phyloP scores from a whole-genome alignment of 2,888 invertebrate genomes.

The Drosophila rellima region DNA sequence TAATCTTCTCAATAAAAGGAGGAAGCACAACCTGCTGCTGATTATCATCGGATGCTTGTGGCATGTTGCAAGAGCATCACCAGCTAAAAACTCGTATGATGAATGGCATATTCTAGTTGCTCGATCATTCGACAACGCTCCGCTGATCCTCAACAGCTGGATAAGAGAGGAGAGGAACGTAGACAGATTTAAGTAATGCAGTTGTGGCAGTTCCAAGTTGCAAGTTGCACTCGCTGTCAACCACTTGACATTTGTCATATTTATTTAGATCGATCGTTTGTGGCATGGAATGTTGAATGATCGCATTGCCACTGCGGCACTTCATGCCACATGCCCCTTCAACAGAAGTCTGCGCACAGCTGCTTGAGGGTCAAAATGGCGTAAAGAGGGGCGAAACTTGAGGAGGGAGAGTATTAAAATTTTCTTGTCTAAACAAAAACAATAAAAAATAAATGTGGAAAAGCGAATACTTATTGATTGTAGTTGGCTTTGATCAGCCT shows the following conservation, averaged over 20 bases:
- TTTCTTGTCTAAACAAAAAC: constrained; percentile 28
- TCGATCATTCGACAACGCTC: constrained; percentile 8
- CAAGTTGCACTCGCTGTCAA: constrained; percentile 22
- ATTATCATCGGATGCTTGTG: constrained; percentile 13
- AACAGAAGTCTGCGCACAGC: background rate
- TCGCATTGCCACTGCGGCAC: background rate
- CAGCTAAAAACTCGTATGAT: constrained; percentile 1
- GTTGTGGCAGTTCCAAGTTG: background rate
- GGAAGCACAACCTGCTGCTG: constrained; percentile 8
- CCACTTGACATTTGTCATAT: constrained; percentile 52
- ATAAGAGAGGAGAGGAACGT: background rate
- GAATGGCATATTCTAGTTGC: constrained; percentile 13
- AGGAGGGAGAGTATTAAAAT: background rate
- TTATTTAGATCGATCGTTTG: constrained; percentile 28
- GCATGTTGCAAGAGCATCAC: constrained; percentile 14
- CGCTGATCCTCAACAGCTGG: background rate
- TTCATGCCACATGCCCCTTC: background rate
- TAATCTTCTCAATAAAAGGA: background rate
- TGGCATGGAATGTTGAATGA: constrained; percentile 12
- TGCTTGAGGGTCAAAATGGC: background rate
- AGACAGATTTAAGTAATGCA: background rate
- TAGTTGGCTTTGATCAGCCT: constrained; percentile 39
- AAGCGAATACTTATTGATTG: background rate
- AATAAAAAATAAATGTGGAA: constrained; percentile 33
- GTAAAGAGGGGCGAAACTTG: background rate